Evolutionary conservation across 1,140 invertebrate species (phyloP).

Genomic region (Drosophila chauvacae): DNA sequence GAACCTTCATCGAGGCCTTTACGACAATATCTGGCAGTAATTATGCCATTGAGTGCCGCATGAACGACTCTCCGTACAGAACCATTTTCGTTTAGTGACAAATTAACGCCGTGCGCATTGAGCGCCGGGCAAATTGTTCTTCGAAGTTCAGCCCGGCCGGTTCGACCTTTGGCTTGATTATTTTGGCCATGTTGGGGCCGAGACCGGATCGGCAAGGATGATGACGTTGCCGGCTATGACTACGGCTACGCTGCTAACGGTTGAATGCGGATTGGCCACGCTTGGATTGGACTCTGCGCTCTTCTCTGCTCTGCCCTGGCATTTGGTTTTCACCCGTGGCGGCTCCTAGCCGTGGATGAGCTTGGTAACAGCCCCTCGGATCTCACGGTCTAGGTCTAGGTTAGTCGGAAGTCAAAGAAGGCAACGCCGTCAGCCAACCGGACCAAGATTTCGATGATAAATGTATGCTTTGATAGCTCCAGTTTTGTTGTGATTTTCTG

Average conservation of each 20-base stretch:
- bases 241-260: conserved; percentile 27
- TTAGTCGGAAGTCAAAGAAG: conserved; percentile 65
- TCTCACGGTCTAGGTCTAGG: conserved; percentile 75
- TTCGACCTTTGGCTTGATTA: conserved; percentile 70
- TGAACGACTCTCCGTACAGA: conserved; percentile 51
- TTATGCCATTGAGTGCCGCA: conserved; percentile 63
- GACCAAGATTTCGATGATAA: conserved; percentile 73
- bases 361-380: conserved; percentile 40
- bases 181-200: conserved; percentile 66
- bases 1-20: conserved; percentile 53
- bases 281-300: conserved; percentile 19
- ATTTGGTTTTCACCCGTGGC: conserved; percentile 21
- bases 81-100: conserved; percentile 65
- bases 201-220: conserved; percentile 45
- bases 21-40: conserved; percentile 51
- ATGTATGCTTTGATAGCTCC: conserved; percentile 63
- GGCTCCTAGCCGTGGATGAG: conserved; percentile 33
- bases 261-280: conserved; percentile 52
- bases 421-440: conserved; percentile 47
- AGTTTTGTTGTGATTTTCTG: conserved; percentile 54
- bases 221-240: conserved; percentile 25
- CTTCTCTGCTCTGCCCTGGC: conserved; percentile 9
- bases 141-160: conserved; percentile 49
- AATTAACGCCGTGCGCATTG: conserved; percentile 51
- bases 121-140: conserved; percentile 63